Conservation (phyloP, 2,113 vertebrate species). For the Marmota flaviventris region DNA sequence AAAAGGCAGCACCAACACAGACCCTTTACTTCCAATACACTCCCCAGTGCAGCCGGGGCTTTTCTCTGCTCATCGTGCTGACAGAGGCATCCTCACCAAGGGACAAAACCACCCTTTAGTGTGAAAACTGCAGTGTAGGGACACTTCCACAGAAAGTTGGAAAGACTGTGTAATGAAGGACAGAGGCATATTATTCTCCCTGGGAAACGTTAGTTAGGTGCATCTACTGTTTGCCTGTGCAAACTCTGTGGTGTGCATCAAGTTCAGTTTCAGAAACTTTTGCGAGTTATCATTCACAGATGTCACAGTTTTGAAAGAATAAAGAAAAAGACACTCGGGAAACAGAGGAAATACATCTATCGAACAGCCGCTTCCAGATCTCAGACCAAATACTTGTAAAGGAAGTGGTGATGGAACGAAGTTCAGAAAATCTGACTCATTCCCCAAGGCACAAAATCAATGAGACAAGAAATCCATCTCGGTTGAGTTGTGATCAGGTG, state of each 20-base stretch:
- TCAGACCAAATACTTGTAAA: background rate
- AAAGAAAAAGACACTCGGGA: background rate
- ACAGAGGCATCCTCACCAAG: background rate
- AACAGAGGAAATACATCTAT: background rate
- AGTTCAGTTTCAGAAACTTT: slow-evolving; percentile 45
- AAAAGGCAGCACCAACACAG: background rate
- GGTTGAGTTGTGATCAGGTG: background rate
- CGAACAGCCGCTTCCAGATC: background rate
- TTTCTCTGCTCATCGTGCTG: background rate
- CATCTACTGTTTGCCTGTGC: background rate
- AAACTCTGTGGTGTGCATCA: background rate
- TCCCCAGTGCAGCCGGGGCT: background rate
- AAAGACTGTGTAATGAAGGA: background rate
- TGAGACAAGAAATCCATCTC: background rate
- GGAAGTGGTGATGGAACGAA: background rate
- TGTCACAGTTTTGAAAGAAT: slow-evolving; percentile 28
- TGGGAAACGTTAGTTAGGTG: background rate
- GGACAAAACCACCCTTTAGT: background rate
- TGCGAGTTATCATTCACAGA: slow-evolving; percentile 26
- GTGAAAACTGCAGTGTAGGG: background rate
- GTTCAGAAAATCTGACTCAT: slow-evolving; percentile 22
- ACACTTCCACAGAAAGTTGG: background rate
- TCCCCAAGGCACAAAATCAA: background rate
- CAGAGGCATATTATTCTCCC: background rate
- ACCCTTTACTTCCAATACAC: background rate